phyloP scores from a whole-genome alignment of 2,888 invertebrate genomes.

The Biston stratarius region DNA sequence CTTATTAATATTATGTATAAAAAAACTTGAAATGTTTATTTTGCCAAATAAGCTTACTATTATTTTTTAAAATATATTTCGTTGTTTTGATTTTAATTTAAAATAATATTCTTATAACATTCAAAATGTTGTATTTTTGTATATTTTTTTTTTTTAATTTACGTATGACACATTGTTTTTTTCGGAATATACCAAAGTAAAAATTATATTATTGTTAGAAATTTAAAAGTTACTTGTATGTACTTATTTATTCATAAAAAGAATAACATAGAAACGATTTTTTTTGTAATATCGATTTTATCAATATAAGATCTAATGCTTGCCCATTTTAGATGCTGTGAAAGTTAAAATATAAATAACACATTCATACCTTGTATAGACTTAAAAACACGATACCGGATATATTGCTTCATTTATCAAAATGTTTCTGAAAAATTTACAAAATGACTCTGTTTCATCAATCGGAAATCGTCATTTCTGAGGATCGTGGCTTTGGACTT shows the following conservation, averaged over 20 bases:
- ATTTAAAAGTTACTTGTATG: conserved; percentile 7
- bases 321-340: conserved; percentile 45
- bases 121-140: conserved; percentile 5
- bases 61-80: not conserved
- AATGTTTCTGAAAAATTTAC: conserved; percentile 13
- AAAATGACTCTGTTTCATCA: not conserved
- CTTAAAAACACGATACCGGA: conserved; percentile 26
- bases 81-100: not conserved
- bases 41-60: not conserved
- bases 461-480: too few relatives aligned
- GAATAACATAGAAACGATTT: not conserved
- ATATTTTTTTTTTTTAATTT: not conserved
- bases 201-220: conserved; percentile 8
- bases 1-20: not conserved
- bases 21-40: not conserved
- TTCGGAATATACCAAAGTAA: conserved; percentile 16
- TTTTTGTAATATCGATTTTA: conserved; percentile 28
- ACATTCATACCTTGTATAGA: conserved; percentile 34
- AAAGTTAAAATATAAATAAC: conserved; percentile 21
- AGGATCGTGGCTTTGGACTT: too few relatives aligned
- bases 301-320: conserved; percentile 28
- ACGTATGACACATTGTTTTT: not conserved
- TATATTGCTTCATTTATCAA: conserved; percentile 7
- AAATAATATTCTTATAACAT: not conserved
- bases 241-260: conserved; percentile 19